Base-by-base conservation (phyloP, 2,113 vertebrate species). In the Pontoporia blainvillei region DNA sequence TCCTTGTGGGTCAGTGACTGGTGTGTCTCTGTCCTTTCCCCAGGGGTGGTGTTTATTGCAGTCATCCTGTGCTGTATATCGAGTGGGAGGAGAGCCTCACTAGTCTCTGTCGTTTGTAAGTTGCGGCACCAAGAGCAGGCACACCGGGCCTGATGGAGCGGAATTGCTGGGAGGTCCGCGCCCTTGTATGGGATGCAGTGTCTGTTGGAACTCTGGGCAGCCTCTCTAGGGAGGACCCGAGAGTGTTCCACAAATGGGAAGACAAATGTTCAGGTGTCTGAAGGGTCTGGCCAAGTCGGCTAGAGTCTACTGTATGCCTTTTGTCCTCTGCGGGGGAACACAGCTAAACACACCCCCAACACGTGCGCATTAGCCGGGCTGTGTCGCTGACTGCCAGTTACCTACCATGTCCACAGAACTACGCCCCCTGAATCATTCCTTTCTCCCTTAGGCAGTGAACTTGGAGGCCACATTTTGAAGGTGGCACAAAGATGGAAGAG, bases 171-270 rank as follows among this genome's bases (percentile, higher is more conserved):
- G 66, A 46, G 13, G 31, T 36, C 23, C 36, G 31, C 12, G 6
- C 62, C 39, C 21, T 18, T 18, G 84, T 44, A 34, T 12, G 31
- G 39, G 39, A 27, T 49, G 21, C 61, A 72, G 46, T 18, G 31
- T 21, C 66, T 46, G 31, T 1, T 8, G 20, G 64, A 20, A 14
- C 2, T 21, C 36, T 36, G 75, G 71, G 7, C 1, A 23, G 6
- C 12, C 2, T 25, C 27, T 5, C 1, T 1, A 0, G 21, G 31
- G 29, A 36, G 8, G 25, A 39, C 12, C 4, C 0, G 31, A 25
- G 23, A 3, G 3, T 62, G 11, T 11, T 59, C 21, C 54, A 1
- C 20, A 34, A 23, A 27, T 0, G 0, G 2, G 36, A 12, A 25
- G 13, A 49, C 46, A 49, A 72, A 75, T 5, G 2, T 44, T 61